Evolutionary conservation across 2,888 invertebrate genomes (phyloP), one percentile per base, ranked within the genome.

Genomic region (Fragum fragum): DNA sequence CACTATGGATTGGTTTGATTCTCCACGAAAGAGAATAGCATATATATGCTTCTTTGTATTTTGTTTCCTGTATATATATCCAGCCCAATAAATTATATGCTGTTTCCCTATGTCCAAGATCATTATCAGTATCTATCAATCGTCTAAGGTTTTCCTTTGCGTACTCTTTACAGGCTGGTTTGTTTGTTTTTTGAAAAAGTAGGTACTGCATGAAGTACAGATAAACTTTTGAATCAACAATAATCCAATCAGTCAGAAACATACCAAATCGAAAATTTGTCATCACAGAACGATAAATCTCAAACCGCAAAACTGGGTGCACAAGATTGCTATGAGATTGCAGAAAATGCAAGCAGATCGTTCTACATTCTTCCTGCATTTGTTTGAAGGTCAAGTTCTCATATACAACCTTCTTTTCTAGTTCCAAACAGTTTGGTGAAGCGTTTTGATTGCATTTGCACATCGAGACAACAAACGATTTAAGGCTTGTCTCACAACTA

Each of bases 71-170:
- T 16, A 39, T 9, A 23, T 18, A 68, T 16, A 68, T 42, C 68
- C 68, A 68, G 1, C 68, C 68, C 16, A 39, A 36, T 1, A 68
- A 2, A n/a, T 68, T 68, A 1, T 14, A 68, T 1, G 68, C 68
- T 32, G 68, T 68, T 26, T 68, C 68, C 14, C 18, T 42, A 42
- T 68, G 68, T 42, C 47, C 47, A n/a, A 68, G 68, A 42, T 39
- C 32, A 2, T 42, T 11, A 21, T 68, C 21, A 16, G 9, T 26
- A 9, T 2, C 32, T 9, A 42, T n/a, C 1, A 36, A 3, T 1
- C 23, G 18, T 32, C 18, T 9, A 7, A 68, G 68, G 3, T 68
- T 42, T 1, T 42, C 23, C 26, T 11, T 26, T 18, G 68, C 68
- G 1, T n/a, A 2, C 1, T 68, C 5, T 18, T 39, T 68, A 3